phyloP scores from a whole-genome alignment of 2,888 invertebrate species.

The Catotricha subobsoleta region DNA sequence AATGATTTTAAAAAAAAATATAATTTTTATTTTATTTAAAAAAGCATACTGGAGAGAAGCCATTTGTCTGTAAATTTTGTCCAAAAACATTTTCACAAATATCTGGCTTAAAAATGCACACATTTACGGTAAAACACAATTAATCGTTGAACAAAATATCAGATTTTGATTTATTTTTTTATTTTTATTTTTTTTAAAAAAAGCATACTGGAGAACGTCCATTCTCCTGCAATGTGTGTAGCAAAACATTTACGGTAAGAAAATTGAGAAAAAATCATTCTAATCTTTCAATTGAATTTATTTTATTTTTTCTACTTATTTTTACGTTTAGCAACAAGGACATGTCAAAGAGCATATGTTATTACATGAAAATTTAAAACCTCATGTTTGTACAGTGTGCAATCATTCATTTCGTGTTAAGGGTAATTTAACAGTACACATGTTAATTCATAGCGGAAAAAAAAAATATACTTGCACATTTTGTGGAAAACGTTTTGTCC shows the following conservation, averaged over 20 bases:
- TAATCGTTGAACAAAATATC: too few relatives aligned
- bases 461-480: not conserved
- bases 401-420: conserved; percentile 11
- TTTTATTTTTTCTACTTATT: too few relatives aligned
- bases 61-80: conserved; percentile 10
- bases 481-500: not conserved
- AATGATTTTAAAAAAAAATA: too few relatives aligned
- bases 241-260: conserved; percentile 9
- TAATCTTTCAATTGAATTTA: too few relatives aligned
- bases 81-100: conserved; percentile 9
- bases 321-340: too few relatives aligned
- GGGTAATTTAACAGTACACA: conserved; percentile 11
- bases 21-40: too few relatives aligned
- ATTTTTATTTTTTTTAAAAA: too few relatives aligned
- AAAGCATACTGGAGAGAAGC: conserved; percentile 9
- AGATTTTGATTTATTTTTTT: too few relatives aligned
- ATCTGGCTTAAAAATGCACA: conserved; percentile 17
- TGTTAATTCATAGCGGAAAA: conserved; percentile 4
- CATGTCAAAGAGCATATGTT: conserved; percentile 9
- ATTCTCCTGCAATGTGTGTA: conserved; percentile 18
- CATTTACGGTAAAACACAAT: too few relatives aligned
- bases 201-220: conserved; percentile 25
- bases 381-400: conserved; percentile 11
- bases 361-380: conserved; percentile 8
- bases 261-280: too few relatives aligned